These are phyloP conservation scores for Haemorhous mexicanus DNA, from an alignment of 2,113 vertebrate species.

Conservation along the genomic window DNA sequence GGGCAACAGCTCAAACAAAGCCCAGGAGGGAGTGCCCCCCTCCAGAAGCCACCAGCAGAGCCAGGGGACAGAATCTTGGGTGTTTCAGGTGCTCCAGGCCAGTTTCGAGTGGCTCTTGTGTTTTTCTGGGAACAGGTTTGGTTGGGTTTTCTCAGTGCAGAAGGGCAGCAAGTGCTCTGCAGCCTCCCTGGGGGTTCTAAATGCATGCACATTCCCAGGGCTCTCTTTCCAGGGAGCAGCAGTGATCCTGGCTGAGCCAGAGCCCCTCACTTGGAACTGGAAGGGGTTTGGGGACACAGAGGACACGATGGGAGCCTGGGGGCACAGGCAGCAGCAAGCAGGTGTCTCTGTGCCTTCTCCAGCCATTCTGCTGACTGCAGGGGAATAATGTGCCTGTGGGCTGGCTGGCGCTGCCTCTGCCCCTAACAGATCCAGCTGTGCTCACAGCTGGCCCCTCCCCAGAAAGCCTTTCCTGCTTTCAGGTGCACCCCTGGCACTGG, in stretches of 20 bases:
- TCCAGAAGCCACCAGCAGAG: background rate
- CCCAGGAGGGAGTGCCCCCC: too few species aligned
- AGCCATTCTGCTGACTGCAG: rapidly evolving
- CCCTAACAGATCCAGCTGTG: background rate
- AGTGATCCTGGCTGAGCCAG: background rate
- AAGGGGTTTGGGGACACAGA: background rate
- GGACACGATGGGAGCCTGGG: rapidly evolving
- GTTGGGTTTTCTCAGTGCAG: rapidly evolving
- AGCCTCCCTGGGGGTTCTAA: background rate
- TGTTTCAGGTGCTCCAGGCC: background rate
- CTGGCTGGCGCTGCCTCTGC: background rate
- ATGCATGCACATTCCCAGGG: background rate
- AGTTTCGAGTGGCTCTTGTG: background rate
- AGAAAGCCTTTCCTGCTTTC: background rate
- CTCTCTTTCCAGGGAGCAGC: rapidly evolving
- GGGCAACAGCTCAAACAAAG: background rate
- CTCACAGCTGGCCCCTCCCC: background rate
- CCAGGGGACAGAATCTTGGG: background rate
- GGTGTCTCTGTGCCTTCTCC: rapidly evolving
- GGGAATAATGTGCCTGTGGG: background rate
- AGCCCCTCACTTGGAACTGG: background rate
- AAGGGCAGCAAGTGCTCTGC: background rate
- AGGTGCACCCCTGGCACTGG: rapidly evolving
- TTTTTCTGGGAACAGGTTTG: background rate
- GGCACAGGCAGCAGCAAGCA: background rate